Conservation (phyloP, 1,140 invertebrate species). For the Rhopalosiphum padi region DNA sequence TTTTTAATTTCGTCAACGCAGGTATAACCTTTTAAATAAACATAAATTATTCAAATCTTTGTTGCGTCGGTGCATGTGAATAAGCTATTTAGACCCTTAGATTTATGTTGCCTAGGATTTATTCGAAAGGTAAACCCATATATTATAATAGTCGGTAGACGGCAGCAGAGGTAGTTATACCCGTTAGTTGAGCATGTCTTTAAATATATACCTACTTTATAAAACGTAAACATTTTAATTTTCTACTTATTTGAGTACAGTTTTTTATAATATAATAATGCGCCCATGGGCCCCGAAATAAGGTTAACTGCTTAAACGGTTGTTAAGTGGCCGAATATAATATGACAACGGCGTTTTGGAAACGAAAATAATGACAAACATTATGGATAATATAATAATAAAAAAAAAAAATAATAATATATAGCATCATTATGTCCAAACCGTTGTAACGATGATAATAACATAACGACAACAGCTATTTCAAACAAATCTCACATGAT, state of each 20-base stretch:
- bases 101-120: conserved; percentile 38
- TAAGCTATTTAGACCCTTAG: conserved; percentile 38
- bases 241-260: not conserved
- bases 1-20: conserved; percentile 21
- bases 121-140: conserved; percentile 23
- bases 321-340: not conserved
- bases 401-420: too few species aligned
- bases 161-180: not conserved
- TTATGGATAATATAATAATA: not conserved
- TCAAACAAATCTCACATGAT: not conserved
- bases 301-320: not conserved
- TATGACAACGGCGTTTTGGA: not conserved
- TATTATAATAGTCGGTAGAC: not conserved
- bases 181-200: not conserved
- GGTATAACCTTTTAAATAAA: conserved; percentile 20
- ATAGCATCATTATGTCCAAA: not conserved
- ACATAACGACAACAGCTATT: not conserved
- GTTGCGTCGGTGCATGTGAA: conserved; percentile 12
- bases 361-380: not conserved
- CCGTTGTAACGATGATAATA: not conserved
- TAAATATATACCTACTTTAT: not conserved
- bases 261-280: not conserved
- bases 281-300: not conserved
- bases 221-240: conserved; percentile 31
- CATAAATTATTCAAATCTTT: conserved; percentile 43